phyloP scores from a whole-genome alignment of 2,888 invertebrate genomes.

The Drosophila cracens region DNA sequence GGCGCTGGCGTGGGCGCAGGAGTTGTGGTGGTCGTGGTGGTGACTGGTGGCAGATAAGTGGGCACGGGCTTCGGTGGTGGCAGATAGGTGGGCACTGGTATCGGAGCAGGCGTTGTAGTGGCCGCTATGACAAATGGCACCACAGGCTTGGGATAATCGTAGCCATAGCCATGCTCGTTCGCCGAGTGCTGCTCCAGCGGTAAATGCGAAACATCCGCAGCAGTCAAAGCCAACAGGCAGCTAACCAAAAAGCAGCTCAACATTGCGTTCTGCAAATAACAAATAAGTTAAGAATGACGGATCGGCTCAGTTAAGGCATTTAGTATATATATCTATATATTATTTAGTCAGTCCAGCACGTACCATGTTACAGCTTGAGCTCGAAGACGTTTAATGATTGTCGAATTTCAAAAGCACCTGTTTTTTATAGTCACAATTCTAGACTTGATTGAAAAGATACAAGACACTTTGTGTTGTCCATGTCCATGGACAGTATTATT shows the following conservation, averaged over 20 bases:
- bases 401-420: conserved; percentile 48
- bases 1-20: conserved; percentile 69
- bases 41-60: conserved; percentile 36
- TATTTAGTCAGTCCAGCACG: conserved; percentile 9
- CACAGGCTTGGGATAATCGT: conserved; percentile 72
- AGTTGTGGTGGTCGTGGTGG: conserved; percentile 47
- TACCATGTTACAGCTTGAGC: conserved; percentile 74
- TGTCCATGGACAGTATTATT: conserved; percentile 75
- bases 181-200: conserved; percentile 38
- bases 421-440: conserved; percentile 77
- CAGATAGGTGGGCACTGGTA: conserved; percentile 58
- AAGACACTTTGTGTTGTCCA: conserved; percentile 5
- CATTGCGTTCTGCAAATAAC: conserved; percentile 57
- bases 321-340: not conserved
- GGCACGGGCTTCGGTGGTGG: conserved; percentile 36
- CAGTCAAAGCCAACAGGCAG: conserved; percentile 57
- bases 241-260: conserved; percentile 52
- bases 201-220: conserved; percentile 78
- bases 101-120: conserved; percentile 57
- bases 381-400: conserved; percentile 69
- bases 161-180: conserved; percentile 69
- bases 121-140: conserved; percentile 63
- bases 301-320: not conserved
- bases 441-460: conserved; percentile 28
- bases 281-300: conserved; percentile 2